Evolutionary conservation across 2,888 invertebrate species (phyloP).

Genomic region (Branchipolynoe longqiensis): DNA sequence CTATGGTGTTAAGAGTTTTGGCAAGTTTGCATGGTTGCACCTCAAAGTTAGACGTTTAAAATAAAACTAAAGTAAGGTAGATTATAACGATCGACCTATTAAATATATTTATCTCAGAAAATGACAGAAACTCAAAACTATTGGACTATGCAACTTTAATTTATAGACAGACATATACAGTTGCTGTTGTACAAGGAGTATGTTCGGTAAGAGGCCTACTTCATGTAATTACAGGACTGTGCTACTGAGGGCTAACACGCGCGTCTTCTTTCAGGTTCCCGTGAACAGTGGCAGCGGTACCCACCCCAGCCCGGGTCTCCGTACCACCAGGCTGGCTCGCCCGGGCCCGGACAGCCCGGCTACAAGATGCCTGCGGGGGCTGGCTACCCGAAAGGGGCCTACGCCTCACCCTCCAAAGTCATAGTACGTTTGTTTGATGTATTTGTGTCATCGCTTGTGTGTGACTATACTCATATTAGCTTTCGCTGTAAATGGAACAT

Average conservation of each 20-base stretch:
- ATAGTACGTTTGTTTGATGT: neutral
- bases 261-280: constrained; percentile 18
- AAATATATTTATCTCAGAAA: too few relatives aligned
- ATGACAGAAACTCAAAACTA: too few relatives aligned
- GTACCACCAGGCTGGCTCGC: constrained; percentile 35
- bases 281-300: constrained; percentile 45
- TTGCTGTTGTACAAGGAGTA: too few relatives aligned
- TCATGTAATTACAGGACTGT: neutral
- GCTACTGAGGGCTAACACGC: neutral
- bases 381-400: constrained; percentile 7
- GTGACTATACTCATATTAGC: neutral
- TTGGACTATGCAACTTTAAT: too few relatives aligned
- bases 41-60: too few relatives aligned
- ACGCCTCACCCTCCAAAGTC: constrained; percentile 16
- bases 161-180: too few relatives aligned
- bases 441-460: neutral
- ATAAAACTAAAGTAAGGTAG: too few relatives aligned
- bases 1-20: too few relatives aligned
- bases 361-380: neutral
- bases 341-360: constrained; percentile 5
- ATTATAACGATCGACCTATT: too few relatives aligned
- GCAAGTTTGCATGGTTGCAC: too few relatives aligned
- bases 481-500: too few relatives aligned
- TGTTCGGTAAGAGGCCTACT: too few relatives aligned
- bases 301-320: constrained; percentile 43